Evolutionary conservation across 1,140 invertebrate species (phyloP), one percentile per base, ranked within the genome.

Genomic region (Plectus sambesii): DNA sequence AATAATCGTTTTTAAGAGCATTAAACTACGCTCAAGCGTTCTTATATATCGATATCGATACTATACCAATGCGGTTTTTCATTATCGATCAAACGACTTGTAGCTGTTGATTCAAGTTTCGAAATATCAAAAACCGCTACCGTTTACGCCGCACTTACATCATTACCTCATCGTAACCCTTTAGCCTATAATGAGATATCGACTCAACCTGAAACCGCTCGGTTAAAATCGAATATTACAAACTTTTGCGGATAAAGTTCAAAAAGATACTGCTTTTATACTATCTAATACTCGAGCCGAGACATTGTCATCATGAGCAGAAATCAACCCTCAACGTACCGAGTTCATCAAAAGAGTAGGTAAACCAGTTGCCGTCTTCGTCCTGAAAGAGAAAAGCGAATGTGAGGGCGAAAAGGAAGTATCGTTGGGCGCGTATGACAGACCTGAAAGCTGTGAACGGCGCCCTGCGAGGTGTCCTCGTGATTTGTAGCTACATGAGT

Each of bases 331-430:
- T 75, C 69, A 9, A 77, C 3, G 72, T 66, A 30, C 79, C 79
- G 52, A 79, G 82, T 56, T 86, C 84, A 59, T 86, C 82, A 68
- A 89, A 87, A 0, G 82, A 84, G 57, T 90, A 90, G 0, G 83
- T 83, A 51, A 76, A 84, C 78, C 78, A 80, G 60, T 78, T 66
- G 17, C 75, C 74, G 42, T 63, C 55, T 58, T 76, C 75, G 58
- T 77, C 75, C 49, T 74, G 71, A 41, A 66, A 42, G 55, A 41
- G 46, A 20, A 20, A 23, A 5, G 49, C 4, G n/a, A 52, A n/a
- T 8, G 17, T 33, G 12, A 12, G 12, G 17, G 17, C 12, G 17
- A 33, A 12, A 33, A 12, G 12, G 12, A 17, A 33, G 12, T 12
- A 33, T 33, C 12, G 12, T 33, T 33, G 17, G 30, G 17, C 12